Conservation (phyloP, 2,888 invertebrate genomes). For the Cheilosia scutellata region DNA sequence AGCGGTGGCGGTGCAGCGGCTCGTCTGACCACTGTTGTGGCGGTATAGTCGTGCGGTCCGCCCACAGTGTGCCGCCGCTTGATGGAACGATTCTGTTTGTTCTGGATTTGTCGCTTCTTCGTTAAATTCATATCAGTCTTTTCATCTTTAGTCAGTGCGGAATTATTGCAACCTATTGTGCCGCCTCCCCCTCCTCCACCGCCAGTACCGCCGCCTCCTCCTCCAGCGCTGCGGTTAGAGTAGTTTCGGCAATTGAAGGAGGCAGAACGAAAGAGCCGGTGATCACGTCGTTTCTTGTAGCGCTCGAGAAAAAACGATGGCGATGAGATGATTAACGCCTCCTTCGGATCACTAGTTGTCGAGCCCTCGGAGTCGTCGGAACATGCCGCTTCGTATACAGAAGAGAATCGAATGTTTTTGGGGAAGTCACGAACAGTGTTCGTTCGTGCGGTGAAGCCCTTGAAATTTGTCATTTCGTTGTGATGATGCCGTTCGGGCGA, state of each 20-base stretch:
- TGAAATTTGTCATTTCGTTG: slow-evolving; percentile 76
- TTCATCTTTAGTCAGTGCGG: slow-evolving; percentile 88
- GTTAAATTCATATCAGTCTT: slow-evolving; percentile 92
- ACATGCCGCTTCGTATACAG: slow-evolving; percentile 80
- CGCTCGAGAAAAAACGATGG: slow-evolving; percentile 83
- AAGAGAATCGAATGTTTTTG: slow-evolving; percentile 81
- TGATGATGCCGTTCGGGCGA: slow-evolving; percentile 85
- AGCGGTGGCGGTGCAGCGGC: slow-evolving; percentile 71
- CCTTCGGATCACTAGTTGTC: slow-evolving; percentile 83
- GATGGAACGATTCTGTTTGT: slow-evolving; percentile 87
- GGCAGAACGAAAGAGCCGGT: slow-evolving; percentile 83
- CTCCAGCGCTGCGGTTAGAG: slow-evolving; percentile 83
- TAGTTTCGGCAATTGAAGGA: slow-evolving; percentile 84
- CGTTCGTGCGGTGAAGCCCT: slow-evolving; percentile 60
- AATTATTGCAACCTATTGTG: slow-evolving; percentile 78
- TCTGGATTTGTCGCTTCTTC: slow-evolving; percentile 87
- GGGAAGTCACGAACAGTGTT: slow-evolving; percentile 70
- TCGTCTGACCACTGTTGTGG: slow-evolving; percentile 75
- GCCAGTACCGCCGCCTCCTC: slow-evolving; percentile 78
- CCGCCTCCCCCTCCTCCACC: slow-evolving; percentile 53
- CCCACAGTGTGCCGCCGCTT: slow-evolving; percentile 96
- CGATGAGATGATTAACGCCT: slow-evolving; percentile 82
- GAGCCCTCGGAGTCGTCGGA: slow-evolving; percentile 83
- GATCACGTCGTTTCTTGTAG: slow-evolving; percentile 83
- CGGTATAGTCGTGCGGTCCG: slow-evolving; percentile 92